These are phyloP conservation scores for Oostethus manadensis DNA, from an alignment of 2,113 vertebrate species.

Conservation along the genomic window DNA sequence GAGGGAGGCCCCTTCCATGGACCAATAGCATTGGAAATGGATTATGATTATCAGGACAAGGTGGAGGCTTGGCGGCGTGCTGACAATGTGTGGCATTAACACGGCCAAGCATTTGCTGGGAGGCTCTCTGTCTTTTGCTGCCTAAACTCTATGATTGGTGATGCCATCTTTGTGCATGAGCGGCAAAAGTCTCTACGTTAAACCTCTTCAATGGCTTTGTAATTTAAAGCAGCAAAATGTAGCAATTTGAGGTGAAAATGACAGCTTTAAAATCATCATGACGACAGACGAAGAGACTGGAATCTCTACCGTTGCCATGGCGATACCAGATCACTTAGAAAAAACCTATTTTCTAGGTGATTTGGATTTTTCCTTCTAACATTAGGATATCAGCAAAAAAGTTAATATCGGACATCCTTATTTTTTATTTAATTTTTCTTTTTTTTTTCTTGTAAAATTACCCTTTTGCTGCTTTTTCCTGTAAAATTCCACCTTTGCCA, in stretches of 20 bases:
- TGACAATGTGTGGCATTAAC: slow-evolving; percentile 39
- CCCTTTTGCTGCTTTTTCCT: too few species aligned
- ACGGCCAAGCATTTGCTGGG: slow-evolving; percentile 28
- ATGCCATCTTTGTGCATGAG: slow-evolving; percentile 14
- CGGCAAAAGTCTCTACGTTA: neutral
- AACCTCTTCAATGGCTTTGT: slow-evolving; percentile 1
- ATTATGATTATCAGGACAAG: slow-evolving; percentile 65
- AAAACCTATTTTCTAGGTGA: too few species aligned
- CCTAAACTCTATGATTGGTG: slow-evolving; percentile 37
- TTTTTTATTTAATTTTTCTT: too few species aligned
- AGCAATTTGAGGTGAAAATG: neutral
- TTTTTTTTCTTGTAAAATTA: too few species aligned
- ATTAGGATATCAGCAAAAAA: too few species aligned
- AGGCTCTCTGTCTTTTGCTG: slow-evolving; percentile 30
- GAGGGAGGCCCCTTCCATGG: slow-evolving; percentile 51
- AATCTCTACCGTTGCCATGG: neutral
- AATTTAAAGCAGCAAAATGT: neutral
- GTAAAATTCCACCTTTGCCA: too few species aligned
- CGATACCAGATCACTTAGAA: neutral
- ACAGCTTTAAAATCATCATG: neutral
- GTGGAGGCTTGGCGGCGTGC: slow-evolving; percentile 38
- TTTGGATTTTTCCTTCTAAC: too few species aligned
- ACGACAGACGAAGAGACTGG: neutral
- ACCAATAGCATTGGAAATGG: slow-evolving; percentile 67
- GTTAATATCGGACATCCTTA: too few species aligned